Conservation (phyloP, 2,888 invertebrate species). For the Cinara cedri region DNA sequence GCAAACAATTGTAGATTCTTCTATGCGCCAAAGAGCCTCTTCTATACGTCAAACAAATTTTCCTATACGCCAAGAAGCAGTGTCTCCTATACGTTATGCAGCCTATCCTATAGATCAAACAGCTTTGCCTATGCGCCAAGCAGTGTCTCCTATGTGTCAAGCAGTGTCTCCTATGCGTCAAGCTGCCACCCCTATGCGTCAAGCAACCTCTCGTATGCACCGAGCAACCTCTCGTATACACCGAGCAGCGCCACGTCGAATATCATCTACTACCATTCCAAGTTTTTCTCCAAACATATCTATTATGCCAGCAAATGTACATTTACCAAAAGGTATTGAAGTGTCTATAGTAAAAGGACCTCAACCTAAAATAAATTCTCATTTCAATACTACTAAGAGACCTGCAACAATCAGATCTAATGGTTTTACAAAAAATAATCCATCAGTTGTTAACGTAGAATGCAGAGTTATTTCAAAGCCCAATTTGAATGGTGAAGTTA, state of each 20-base stretch:
- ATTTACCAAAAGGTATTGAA: constrained; percentile 45
- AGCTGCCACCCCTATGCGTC: no score
- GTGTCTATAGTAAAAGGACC: constrained; percentile 20
- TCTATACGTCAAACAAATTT: no score
- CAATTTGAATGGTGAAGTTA: constrained; percentile 39
- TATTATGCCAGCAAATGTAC: constrained; percentile 39
- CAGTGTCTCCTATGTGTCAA: no score
- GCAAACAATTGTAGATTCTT: not conserved
- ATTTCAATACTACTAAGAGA: constrained; percentile 35
- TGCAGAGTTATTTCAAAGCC: constrained; percentile 42
- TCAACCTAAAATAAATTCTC: not conserved
- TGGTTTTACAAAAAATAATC: not conserved
- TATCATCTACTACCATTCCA: not conserved
- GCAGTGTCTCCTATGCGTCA: no score
- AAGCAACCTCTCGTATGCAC: no score
- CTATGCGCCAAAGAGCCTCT: not conserved
- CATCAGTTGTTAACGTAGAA: constrained; percentile 17
- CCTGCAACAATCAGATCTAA: not conserved
- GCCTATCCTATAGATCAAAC: no score
- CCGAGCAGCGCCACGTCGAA: no score
- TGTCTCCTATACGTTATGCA: no score
- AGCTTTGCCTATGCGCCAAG: no score
- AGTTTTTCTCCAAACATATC: constrained; percentile 29
- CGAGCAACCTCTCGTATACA: no score
- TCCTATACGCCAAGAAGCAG: no score